Conservation (phyloP, 1,140 invertebrate species). For the Plectrocnemia conspersa region DNA sequence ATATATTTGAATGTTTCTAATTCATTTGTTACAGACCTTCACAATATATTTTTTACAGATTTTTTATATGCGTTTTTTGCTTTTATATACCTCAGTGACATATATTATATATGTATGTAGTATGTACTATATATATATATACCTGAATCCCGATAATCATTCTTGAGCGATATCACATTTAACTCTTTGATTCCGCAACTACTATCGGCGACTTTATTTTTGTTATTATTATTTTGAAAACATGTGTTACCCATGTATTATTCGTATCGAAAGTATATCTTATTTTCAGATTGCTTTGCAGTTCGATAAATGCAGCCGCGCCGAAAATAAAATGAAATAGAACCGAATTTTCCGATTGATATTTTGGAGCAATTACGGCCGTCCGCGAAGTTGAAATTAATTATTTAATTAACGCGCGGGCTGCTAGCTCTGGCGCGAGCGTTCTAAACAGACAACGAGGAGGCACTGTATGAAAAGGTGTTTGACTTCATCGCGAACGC, state of each 20-base stretch:
- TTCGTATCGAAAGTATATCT: too few species aligned
- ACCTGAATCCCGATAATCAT: too few species aligned
- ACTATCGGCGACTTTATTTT: conserved; percentile 25
- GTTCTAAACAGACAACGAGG: neutral
- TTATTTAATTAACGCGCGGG: neutral
- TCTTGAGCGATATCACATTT: too few species aligned
- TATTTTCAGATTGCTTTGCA: too few species aligned
- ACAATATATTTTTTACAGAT: too few species aligned
- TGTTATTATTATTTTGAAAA: conserved; percentile 24
- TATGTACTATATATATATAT: too few species aligned
- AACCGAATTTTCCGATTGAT: conserved; percentile 1
- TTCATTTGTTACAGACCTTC: too few species aligned
- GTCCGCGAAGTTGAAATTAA: neutral
- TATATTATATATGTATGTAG: too few species aligned
- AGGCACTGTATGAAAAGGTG: conserved; percentile 11
- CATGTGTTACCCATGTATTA: conserved; percentile 19
- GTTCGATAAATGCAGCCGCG: too few species aligned
- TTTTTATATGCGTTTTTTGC: too few species aligned
- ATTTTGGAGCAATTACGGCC: neutral
- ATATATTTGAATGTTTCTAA: too few species aligned
- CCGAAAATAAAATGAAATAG: conserved; percentile 4
- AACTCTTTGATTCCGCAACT: conserved; percentile 15
- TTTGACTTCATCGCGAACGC: conserved; percentile 13
- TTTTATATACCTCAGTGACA: too few species aligned
- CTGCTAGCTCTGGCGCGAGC: neutral